phyloP scores from a whole-genome alignment of 1,140 invertebrate species.

The Ptiloglossa arizonensis region DNA sequence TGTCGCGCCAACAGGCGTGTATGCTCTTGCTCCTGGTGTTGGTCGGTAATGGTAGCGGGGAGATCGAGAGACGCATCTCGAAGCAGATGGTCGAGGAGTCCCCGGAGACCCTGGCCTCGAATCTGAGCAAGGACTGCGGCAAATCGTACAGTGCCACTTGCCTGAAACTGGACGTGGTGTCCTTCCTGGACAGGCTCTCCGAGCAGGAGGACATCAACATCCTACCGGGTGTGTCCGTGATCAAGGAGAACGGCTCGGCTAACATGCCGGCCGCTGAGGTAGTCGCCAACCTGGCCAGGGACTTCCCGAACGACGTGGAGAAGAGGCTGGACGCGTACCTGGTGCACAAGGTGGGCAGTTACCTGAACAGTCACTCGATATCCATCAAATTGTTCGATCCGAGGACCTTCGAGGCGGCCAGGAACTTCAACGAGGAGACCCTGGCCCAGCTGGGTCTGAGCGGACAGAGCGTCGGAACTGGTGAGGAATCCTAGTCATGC shows the following conservation, averaged over 20 bases:
- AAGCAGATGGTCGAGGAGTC: constrained; percentile 74
- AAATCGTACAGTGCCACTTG: constrained; percentile 89
- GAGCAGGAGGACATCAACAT: constrained; percentile 85
- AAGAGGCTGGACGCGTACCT: constrained; percentile 89
- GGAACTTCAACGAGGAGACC: constrained; percentile 77
- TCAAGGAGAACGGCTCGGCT: constrained; percentile 85
- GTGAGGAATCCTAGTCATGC: constrained; percentile 49
- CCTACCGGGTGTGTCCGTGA: constrained; percentile 87
- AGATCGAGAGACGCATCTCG: constrained; percentile 73
- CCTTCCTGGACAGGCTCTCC: constrained; percentile 88
- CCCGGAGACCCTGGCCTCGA: constrained; percentile 61
- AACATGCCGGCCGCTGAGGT: constrained; percentile 85
- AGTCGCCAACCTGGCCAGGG: constrained; percentile 87
- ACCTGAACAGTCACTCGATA: constrained; percentile 88
- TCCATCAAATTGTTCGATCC: constrained; percentile 88
- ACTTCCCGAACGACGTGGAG: constrained; percentile 89
- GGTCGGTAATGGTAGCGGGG: constrained; percentile 57
- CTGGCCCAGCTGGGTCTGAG: constrained; percentile 72
- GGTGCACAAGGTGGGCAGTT: constrained; percentile 86
- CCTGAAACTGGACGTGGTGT: constrained; percentile 90
- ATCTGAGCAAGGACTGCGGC: constrained; percentile 84
- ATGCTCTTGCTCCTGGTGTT: constrained; percentile 44
- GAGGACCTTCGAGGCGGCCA: constrained; percentile 83
- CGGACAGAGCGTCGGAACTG: constrained; percentile 66
- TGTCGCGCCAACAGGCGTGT: constrained; percentile 26